These are phyloP conservation scores for Aurelia coerulea DNA, from an alignment of 30 jellyfish, hydroid and myxozoan species.

Conservation along the genomic window DNA sequence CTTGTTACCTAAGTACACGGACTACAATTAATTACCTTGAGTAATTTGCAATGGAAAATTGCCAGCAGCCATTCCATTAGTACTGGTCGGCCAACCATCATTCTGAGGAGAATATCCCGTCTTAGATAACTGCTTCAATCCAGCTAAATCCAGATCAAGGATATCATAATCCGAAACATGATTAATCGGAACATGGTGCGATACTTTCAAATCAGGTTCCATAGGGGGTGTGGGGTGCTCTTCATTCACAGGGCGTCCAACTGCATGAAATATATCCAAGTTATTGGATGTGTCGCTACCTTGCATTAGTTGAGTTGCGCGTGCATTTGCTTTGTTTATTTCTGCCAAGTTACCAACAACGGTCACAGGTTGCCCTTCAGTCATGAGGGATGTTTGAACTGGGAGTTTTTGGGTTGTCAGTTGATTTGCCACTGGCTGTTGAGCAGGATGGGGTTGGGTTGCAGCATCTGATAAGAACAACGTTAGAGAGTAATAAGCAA, in stretches of 20 bases:
- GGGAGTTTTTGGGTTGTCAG: constrained; percentile 9
- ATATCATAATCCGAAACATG: constrained; percentile 90
- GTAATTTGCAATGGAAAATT: constrained; percentile 55
- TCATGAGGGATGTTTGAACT: constrained; percentile 24
- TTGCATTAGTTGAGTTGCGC: constrained; percentile 5
- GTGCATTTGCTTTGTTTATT: constrained; percentile 15
- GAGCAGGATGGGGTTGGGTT: not conserved
- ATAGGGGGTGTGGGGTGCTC: not conserved
- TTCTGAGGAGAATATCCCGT: constrained; percentile 27
- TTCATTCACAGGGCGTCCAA: constrained; percentile 57
- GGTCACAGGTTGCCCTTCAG: constrained; percentile 61
- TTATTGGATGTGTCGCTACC: constrained; percentile 8
- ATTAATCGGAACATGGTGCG: constrained; percentile 82
- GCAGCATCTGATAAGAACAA: no score
- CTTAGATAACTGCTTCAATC: constrained; percentile 68
- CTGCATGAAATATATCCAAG: constrained; percentile 33
- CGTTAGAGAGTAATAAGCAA: no score
- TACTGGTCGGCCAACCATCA: constrained; percentile 18
- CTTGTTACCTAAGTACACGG: no score
- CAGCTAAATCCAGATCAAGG: constrained; percentile 90
- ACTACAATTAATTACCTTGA: constrained; percentile 36
- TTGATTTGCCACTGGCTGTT: not conserved
- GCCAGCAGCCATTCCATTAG: constrained; percentile 40
- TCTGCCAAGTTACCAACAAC: constrained; percentile 60
- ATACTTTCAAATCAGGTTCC: constrained; percentile 5